A percentile compares a stretch with the other conserved stretches of the same genome.
phyloP scores from a whole-genome alignment of 2,888 invertebrate species.

The Ectemnius continuus region DNA sequence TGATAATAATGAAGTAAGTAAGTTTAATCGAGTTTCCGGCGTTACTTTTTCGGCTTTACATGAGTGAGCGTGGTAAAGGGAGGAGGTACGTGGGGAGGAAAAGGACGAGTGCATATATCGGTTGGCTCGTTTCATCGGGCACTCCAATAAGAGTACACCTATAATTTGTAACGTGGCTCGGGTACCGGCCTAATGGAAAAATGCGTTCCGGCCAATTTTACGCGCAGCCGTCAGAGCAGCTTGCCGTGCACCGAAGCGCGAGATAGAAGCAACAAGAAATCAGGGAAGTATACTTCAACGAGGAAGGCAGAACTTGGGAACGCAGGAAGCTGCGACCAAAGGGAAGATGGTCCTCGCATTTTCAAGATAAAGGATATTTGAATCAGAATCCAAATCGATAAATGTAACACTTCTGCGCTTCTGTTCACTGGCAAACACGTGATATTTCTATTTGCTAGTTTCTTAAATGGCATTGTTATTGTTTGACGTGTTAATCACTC shows the following conservation, averaged over 20 bases:
- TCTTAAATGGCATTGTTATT: slow-evolving; percentile 22
- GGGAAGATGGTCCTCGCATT: too few species aligned
- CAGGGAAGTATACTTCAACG: neutral
- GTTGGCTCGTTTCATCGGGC: slow-evolving; percentile 61
- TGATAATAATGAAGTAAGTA: neutral
- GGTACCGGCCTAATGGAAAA: slow-evolving; percentile 73
- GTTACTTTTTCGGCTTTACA: too few species aligned
- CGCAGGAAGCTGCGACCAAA: slow-evolving; percentile 17
- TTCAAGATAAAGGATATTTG: too few species aligned
- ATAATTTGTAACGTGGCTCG: slow-evolving; percentile 72
- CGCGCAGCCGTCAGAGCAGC: slow-evolving; percentile 64
- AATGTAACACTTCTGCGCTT: too few species aligned
- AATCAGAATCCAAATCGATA: too few species aligned
- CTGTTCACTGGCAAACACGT: too few species aligned
- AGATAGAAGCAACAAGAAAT: slow-evolving; percentile 26
- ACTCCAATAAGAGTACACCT: slow-evolving; percentile 68
- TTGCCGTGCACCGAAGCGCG: slow-evolving; percentile 41
- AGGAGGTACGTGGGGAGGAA: slow-evolving; percentile 43
- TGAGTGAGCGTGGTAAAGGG: too few species aligned
- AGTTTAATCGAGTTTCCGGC: too few species aligned
- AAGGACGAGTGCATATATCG: slow-evolving; percentile 54
- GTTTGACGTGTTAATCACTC: neutral
- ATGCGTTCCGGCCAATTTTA: slow-evolving; percentile 73
- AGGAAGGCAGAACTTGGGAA: slow-evolving; percentile 3
- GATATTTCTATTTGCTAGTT: neutral